Conservation (phyloP, 2,888 invertebrate species). For the Agelastica alni region DNA sequence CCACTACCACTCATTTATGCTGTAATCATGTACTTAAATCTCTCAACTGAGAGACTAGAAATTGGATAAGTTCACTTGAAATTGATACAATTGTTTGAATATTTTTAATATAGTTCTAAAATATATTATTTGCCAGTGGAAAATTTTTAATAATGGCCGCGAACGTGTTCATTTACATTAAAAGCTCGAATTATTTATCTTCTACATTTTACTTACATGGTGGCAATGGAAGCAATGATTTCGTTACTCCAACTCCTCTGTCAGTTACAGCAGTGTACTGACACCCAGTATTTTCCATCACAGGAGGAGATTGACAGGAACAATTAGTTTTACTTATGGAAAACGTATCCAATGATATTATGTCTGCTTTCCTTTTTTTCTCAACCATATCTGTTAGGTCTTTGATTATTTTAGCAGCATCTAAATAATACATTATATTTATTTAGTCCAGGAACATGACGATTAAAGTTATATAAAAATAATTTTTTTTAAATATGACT, state of each 20-base stretch:
- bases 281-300: constrained; percentile 21
- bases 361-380: constrained; percentile 33
- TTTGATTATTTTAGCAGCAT: constrained; percentile 48
- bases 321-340: constrained; percentile 22
- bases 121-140: too few species aligned
- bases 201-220: constrained; percentile 5
- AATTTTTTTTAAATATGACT: not conserved
- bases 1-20: too few species aligned
- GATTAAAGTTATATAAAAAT: not conserved
- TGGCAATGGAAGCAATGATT: not conserved
- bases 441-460: not conserved
- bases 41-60: too few species aligned
- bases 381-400: constrained; percentile 48
- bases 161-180: too few species aligned
- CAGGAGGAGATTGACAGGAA: constrained; percentile 29
- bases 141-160: too few species aligned
- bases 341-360: constrained; percentile 6
- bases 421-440: constrained; percentile 10
- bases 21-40: too few species aligned
- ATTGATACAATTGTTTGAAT: too few species aligned
- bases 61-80: too few species aligned
- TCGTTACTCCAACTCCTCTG: constrained; percentile 18
- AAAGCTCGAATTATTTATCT: too few species aligned
- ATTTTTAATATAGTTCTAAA: too few species aligned
- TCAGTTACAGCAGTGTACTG: constrained; percentile 26